Percentiles rank a stretch among this genome's conserved stretches.
phyloP scores from a whole-genome alignment of 1,140 invertebrate genomes.

The Aphis gossypii region DNA sequence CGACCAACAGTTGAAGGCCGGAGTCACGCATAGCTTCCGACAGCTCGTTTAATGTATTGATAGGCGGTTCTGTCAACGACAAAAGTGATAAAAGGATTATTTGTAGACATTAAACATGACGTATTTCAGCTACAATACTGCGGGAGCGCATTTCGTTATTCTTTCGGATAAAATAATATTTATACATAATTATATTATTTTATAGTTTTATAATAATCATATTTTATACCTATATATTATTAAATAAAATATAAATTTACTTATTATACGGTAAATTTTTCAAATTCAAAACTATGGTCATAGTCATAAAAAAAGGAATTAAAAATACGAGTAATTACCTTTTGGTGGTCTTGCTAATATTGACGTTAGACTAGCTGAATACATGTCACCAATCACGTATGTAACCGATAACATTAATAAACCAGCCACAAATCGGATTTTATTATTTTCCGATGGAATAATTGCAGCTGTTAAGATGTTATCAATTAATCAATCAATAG shows the following conservation, averaged over 20 bases:
- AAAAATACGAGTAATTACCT: slow-evolving; percentile 62
- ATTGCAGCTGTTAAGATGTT: slow-evolving; percentile 63
- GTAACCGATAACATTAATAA: slow-evolving; percentile 73
- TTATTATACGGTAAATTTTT: background rate
- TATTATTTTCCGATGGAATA: slow-evolving; percentile 69
- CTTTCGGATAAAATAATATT: too few species aligned
- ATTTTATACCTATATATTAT: too few species aligned
- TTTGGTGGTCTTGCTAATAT: slow-evolving; percentile 71
- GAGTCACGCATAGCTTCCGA: slow-evolving; percentile 70
- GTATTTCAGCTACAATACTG: background rate
- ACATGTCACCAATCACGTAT: slow-evolving; percentile 77
- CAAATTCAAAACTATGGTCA: background rate
- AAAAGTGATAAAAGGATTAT: background rate
- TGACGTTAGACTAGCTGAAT: slow-evolving; percentile 76
- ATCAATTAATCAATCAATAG: background rate
- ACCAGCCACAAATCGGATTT: slow-evolving; percentile 71
- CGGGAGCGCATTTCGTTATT: background rate
- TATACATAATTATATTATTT: background rate
- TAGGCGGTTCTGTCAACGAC: slow-evolving; percentile 68
- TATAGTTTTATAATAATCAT: background rate
- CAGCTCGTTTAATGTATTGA: slow-evolving; percentile 70
- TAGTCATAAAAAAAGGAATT: too few species aligned
- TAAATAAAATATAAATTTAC: background rate
- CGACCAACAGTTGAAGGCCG: slow-evolving; percentile 72
- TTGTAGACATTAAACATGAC: background rate